Evolutionary conservation across 1,140 invertebrate species (phyloP), one percentile per base, ranked within the genome.

Genomic region (Ostrea denselamellosa): DNA sequence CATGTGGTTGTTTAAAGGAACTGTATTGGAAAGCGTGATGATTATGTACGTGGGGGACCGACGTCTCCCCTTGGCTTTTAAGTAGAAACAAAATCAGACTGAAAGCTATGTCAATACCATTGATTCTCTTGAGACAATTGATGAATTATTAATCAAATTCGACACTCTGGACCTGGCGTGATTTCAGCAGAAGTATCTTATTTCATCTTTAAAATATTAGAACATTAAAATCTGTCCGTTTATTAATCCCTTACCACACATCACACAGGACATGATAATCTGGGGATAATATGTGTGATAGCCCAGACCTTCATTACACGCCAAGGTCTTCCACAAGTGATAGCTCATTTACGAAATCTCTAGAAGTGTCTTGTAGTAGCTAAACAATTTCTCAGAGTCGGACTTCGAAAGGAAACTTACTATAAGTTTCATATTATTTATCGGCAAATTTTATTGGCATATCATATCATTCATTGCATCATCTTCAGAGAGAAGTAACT

Each of bases 121-220:
- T 77, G 12, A 77, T 77, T 28, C 68, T 77, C 68, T 14, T 8
- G 68, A 77, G 68, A 77, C 68, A 77, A 77, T 77, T 28, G 68
- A 77, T 77, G 68, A 77, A 77, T 77, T 77, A 77, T 28, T 77
- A 77, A 77, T 77, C 68, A 77, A 77, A 77, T 77, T 34, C 68
- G 12, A 77, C 25, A 34, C 68, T 77, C 22, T 25, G 22, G 25
- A 17, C 22, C 22, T 28, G 68, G 68, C 68, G 68, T 77, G 68
- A 77, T 77, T 77, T 77, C 28, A 34, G 22, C 68, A 28, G 68
- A 25, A 77, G 68, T 77, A 77, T 77, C 68, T 77, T 77, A 77
- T 44, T 77, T 77, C 68, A 77, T 77, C 68, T 77, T 77, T 77
- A 77, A 77, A 77, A 77, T 77, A 77, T 77, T 77, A 77, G 68